Percentiles rank a stretch among this genome's conserved stretches.
Evolutionary conservation across 2,797 vertebrate species (phyloP).

Genomic region (Rhinogobio ventralis): DNA sequence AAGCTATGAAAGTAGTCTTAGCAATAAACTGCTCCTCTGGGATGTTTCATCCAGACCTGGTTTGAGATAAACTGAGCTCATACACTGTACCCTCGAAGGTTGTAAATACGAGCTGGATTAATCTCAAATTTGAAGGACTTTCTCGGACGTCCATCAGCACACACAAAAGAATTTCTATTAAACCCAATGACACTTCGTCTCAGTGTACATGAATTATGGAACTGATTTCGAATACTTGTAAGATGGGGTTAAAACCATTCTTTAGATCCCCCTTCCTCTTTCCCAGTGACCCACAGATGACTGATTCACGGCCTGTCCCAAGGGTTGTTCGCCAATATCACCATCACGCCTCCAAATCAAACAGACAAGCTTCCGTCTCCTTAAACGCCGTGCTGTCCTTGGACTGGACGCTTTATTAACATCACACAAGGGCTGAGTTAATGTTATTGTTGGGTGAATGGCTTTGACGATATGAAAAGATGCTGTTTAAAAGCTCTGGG

Average conservation of each 20-base stretch:
- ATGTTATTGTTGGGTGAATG: slow-evolving; percentile 34
- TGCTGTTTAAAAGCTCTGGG: slow-evolving; percentile 33
- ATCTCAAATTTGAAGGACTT: slow-evolving; percentile 26
- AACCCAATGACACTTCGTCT: slow-evolving; percentile 25
- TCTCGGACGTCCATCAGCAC: slow-evolving; percentile 46
- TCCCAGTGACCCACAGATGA: slow-evolving; percentile 40
- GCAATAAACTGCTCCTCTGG: neutral
- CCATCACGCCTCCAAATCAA: slow-evolving; percentile 18
- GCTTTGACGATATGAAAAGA: slow-evolving; percentile 32
- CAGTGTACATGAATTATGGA: slow-evolving; percentile 57
- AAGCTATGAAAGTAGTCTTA: neutral
- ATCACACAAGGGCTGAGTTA: slow-evolving; percentile 35
- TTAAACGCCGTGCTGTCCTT: slow-evolving; percentile 14
- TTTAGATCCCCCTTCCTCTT: neutral
- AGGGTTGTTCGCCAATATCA: slow-evolving; percentile 20
- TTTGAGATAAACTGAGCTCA: slow-evolving; percentile 4
- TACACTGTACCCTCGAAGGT: neutral
- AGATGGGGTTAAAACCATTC: slow-evolving; percentile 50
- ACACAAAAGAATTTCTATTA: slow-evolving; percentile 42
- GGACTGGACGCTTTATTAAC: slow-evolving; percentile 31
- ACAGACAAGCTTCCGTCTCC: slow-evolving; percentile 5
- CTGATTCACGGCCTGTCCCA: slow-evolving; percentile 52
- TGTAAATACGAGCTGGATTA: slow-evolving; percentile 22
- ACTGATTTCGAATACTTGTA: slow-evolving; percentile 31
- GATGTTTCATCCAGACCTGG: neutral